Evolutionary conservation across 2,113 vertebrate species (phyloP).

Genomic region (Glaucomys volans): DNA sequence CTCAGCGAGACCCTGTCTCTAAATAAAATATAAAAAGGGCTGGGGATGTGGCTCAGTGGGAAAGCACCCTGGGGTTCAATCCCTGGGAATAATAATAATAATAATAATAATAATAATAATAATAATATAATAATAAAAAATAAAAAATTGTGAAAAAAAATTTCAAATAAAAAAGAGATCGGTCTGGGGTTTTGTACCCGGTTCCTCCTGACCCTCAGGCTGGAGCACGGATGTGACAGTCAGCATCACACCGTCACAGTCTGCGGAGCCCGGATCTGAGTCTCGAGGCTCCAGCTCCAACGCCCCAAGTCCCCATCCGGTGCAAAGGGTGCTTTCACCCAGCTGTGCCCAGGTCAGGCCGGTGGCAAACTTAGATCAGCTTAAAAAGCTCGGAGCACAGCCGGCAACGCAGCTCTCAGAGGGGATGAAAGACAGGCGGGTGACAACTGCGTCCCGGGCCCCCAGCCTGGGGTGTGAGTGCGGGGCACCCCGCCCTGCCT

Average conservation of each 20-base stretch:
- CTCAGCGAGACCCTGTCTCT: no score
- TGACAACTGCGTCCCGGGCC: neutral
- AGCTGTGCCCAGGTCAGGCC: neutral
- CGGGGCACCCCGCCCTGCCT: neutral
- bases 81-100: no score
- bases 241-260: neutral
- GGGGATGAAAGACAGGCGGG: neutral
- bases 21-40: no score
- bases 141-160: no score
- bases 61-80: no score
- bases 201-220: no score
- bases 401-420: neutral
- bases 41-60: no score
- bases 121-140: no score
- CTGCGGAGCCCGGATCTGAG: neutral
- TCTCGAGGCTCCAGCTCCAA: neutral
- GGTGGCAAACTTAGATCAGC: constrained; percentile 30
- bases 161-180: no score
- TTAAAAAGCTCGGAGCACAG: constrained; percentile 49
- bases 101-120: no score
- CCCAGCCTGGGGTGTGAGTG: rapidly evolving
- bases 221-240: neutral
- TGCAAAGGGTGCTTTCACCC: neutral
- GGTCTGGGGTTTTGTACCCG: no score
- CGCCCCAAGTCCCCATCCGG: no score